These are phyloP conservation scores for Drosophila pegasa DNA, from an alignment of 2,888 invertebrate genomes.

Conservation along the genomic window DNA sequence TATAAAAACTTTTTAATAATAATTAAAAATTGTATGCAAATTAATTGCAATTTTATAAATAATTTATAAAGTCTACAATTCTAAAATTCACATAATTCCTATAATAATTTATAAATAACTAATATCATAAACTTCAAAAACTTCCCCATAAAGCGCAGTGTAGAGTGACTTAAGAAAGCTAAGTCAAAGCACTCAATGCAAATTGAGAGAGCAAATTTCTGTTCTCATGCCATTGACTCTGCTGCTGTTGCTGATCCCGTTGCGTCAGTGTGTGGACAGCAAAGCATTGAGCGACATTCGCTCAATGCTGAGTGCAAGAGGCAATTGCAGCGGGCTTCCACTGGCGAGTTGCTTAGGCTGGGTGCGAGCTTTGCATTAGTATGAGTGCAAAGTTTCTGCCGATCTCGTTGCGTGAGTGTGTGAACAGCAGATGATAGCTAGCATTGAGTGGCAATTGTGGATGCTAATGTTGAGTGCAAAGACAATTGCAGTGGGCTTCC, in stretches of 20 bases:
- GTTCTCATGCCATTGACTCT: neutral
- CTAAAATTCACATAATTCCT: too few relatives aligned
- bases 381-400: constrained; percentile 1
- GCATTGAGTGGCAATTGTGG: neutral
- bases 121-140: too few relatives aligned
- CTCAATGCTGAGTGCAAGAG: neutral
- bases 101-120: too few relatives aligned
- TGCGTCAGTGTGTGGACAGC: neutral
- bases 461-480: neutral
- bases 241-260: neutral
- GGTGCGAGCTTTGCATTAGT: neutral
- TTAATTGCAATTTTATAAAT: neutral
- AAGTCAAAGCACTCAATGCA: too few relatives aligned
- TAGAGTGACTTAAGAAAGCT: too few relatives aligned
- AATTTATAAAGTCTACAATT: too few relatives aligned
- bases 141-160: neutral
- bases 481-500: neutral
- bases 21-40: too few relatives aligned
- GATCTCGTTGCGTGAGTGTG: neutral
- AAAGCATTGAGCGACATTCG: neutral
- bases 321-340: neutral
- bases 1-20: neutral
- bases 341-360: neutral
- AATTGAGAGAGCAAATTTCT: neutral
- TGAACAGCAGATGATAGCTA: neutral